These are phyloP conservation scores for Acanthosepion lycidas DNA, from an alignment of 2,888 invertebrate genomes.

Conservation along the genomic window DNA sequence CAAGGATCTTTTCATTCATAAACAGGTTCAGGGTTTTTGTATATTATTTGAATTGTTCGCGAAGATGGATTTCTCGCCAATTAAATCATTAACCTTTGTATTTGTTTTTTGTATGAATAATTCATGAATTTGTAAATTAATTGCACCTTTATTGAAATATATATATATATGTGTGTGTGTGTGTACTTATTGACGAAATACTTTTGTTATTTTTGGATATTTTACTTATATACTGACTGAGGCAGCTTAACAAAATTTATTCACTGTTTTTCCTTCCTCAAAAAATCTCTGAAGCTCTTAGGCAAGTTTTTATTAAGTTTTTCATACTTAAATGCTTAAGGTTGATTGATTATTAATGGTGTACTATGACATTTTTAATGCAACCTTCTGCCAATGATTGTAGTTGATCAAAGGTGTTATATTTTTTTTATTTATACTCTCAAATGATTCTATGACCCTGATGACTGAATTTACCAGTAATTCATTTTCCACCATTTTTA, in stretches of 20 bases:
- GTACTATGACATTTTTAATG: background rate
- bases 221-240: background rate
- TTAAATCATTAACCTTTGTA: no score
- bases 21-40: no score
- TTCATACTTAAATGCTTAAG: conserved; percentile 2
- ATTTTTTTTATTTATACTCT: background rate
- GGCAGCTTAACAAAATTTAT: background rate
- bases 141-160: no score
- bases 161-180: no score
- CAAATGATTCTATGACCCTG: background rate
- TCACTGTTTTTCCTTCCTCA: no score
- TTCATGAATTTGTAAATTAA: no score
- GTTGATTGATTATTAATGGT: background rate
- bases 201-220: background rate
- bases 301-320: background rate
- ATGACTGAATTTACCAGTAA: background rate
- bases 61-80: no score
- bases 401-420: background rate
- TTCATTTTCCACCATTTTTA: background rate
- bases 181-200: background rate
- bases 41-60: no score
- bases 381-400: background rate
- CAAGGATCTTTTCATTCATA: no score
- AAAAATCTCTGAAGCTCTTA: background rate
- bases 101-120: no score